Conservation (phyloP, 1,140 invertebrate species). For the Agraylea sexmaculata region DNA sequence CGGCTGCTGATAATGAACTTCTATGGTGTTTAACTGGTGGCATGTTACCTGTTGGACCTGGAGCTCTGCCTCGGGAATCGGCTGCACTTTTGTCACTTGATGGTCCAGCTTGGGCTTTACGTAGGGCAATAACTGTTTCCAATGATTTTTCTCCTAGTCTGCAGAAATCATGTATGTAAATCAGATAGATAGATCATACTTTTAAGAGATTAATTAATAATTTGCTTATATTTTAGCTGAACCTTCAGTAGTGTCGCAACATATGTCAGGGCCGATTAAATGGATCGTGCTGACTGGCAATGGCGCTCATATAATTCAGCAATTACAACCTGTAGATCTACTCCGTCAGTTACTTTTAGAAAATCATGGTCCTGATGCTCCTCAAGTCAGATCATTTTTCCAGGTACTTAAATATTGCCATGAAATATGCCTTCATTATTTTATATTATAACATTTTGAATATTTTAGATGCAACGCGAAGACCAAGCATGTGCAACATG, state of each 20-base stretch:
- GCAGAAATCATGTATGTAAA: constrained; percentile 24
- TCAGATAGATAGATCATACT: neutral
- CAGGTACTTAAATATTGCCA: constrained; percentile 31
- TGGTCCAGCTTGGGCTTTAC: constrained; percentile 66
- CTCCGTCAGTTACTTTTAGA: constrained; percentile 68
- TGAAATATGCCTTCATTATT: too few relatives aligned
- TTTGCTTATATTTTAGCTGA: constrained; percentile 24
- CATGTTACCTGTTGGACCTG: constrained; percentile 33
- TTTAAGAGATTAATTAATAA: constrained; percentile 4
- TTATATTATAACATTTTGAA: too few relatives aligned
- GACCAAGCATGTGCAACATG: constrained; percentile 84
- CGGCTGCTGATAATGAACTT: constrained; percentile 48
- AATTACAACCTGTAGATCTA: constrained; percentile 78
- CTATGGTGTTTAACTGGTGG: constrained; percentile 66
- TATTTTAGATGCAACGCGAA: constrained; percentile 52
- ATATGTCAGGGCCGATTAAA: constrained; percentile 42
- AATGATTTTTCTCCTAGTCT: constrained; percentile 21
- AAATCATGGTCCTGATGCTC: constrained; percentile 71
- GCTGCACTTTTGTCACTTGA: constrained; percentile 68
- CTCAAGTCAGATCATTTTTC: constrained; percentile 77
- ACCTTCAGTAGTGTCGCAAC: constrained; percentile 61
- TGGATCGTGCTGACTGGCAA: constrained; percentile 79
- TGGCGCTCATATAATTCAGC: constrained; percentile 71
- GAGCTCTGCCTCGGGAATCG: constrained; percentile 54
- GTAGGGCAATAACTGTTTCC: constrained; percentile 19